Evolutionary conservation across 1,140 invertebrate species (phyloP), one percentile per base, ranked within the genome.

Genomic region (Hyles euphorbiae): DNA sequence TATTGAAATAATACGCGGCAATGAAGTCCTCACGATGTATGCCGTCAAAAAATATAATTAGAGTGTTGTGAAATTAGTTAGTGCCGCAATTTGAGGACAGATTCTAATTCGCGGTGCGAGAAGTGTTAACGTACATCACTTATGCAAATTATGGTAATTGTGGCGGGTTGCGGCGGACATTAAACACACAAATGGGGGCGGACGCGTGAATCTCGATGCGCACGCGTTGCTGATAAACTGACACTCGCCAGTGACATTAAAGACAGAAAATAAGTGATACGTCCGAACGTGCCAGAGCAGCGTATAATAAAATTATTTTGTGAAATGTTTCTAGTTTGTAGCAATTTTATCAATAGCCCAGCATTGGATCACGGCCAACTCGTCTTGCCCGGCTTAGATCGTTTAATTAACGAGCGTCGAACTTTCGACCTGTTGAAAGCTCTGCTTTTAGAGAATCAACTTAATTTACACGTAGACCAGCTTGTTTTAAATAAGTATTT

Each of bases 361-460:
- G 68, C 55, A 72, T 77, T 88, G 85, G 85, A 72, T 59, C 55
- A 72, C 62, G 52, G 81, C 84, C 84, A 87, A 76, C 57, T 78
- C 69, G 71, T 74, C 75, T 78, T 70, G 70, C 68, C 65, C 67
- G 78, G 71, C 79, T 81, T 78, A 83, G 81, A 86, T 79, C 81
- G 75, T 88, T 86, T 88, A 88, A 88, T 88, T 86, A 83, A 84
- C 84, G 83, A 84, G 61, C 81, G 81, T 80, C 76, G 81, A 87
- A 86, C 84, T 86, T 84, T 81, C 72, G 80, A 87, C 85, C 83
- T 88, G 85, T 88, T 88, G 85, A 88, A 85, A 86, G 76, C 78
- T 62, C 66, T 65, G 81, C 78, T 81, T 83, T 81, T 74, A 73
- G 69, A 76, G 67, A 77, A 78, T 78, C 74, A 76, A 81, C 78